phyloP scores from a whole-genome alignment of 2,113 vertebrate species.

The Prietella phreatophila region DNA sequence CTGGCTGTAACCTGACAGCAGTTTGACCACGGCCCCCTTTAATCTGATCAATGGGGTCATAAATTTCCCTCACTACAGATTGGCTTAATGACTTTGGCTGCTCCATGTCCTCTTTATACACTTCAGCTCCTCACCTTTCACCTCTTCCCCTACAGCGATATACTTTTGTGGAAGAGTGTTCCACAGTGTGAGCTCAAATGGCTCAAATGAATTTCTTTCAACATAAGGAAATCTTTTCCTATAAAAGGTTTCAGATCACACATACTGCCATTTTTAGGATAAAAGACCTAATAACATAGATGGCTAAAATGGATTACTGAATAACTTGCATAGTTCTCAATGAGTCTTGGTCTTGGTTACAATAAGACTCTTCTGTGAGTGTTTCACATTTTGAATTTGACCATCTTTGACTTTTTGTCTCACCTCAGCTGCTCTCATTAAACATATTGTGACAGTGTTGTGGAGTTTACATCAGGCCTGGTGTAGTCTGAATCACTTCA shows the following conservation, averaged over 20 bases:
- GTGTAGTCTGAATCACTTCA: neutral
- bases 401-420: neutral
- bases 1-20: conserved; percentile 38
- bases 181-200: neutral
- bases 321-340: neutral
- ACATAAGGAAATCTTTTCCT: neutral
- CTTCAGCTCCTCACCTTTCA: conserved; percentile 45
- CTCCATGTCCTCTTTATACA: conserved; percentile 42
- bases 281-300: neutral
- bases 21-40: conserved; percentile 43
- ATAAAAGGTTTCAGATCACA: neutral
- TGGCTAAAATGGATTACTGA: neutral
- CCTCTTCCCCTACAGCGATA: conserved; percentile 36
- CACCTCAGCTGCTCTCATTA: neutral
- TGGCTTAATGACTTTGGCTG: conserved; percentile 49
- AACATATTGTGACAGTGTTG: neutral
- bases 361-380: neutral
- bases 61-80: conserved; percentile 46
- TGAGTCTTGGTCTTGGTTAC: neutral
- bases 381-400: neutral
- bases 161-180: conserved; percentile 16
- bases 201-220: neutral
- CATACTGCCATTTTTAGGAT: neutral
- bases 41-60: conserved; percentile 46
- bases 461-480: neutral